Evolutionary conservation across 2,888 invertebrate genomes (phyloP).

Genomic region (Crossocerus cetratus): DNA sequence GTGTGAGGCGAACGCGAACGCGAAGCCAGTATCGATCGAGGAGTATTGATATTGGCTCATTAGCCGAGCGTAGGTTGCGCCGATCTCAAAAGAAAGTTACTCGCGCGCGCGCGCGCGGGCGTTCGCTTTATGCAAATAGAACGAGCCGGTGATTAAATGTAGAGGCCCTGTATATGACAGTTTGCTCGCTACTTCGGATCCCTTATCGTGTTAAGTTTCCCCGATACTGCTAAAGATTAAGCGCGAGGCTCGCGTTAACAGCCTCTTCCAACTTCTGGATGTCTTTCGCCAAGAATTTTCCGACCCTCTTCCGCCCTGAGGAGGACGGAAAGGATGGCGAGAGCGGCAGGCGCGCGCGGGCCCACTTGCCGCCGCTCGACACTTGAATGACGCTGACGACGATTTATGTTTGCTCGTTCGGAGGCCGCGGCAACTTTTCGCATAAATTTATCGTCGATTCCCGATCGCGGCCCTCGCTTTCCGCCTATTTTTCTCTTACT

Average conservation of each 20-base stretch:
- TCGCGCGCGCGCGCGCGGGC: not conserved
- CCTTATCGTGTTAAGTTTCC: not conserved
- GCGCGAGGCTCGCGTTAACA: conserved; percentile 4
- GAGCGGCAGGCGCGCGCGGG: conserved; percentile 1
- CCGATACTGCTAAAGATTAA: not conserved
- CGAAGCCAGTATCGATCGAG: not conserved
- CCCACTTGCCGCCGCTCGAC: conserved; percentile 15
- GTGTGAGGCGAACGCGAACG: not conserved
- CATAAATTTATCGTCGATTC: conserved; percentile 65
- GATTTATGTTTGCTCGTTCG: conserved; percentile 49
- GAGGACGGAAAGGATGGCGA: not conserved
- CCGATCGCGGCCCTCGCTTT: not conserved
- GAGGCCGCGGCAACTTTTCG: conserved; percentile 58
- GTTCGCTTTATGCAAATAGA: conserved; percentile 1
- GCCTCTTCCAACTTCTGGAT: conserved; percentile 17
- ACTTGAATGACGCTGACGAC: conserved; percentile 20
- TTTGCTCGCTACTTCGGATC: not conserved
- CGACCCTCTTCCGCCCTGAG: conserved; percentile 8
- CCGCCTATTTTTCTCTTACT: too few relatives aligned
- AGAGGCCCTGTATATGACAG: not conserved
- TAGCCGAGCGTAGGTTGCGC: not conserved
- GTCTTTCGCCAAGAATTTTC: conserved; percentile 24
- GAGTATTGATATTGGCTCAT: conserved; percentile 1
- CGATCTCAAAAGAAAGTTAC: not conserved
- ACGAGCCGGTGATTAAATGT: not conserved